Evolutionary conservation across 1,140 invertebrate genomes (phyloP), one percentile per base, ranked within the genome.

Genomic region (Drosophila sulfurigaster): DNA sequence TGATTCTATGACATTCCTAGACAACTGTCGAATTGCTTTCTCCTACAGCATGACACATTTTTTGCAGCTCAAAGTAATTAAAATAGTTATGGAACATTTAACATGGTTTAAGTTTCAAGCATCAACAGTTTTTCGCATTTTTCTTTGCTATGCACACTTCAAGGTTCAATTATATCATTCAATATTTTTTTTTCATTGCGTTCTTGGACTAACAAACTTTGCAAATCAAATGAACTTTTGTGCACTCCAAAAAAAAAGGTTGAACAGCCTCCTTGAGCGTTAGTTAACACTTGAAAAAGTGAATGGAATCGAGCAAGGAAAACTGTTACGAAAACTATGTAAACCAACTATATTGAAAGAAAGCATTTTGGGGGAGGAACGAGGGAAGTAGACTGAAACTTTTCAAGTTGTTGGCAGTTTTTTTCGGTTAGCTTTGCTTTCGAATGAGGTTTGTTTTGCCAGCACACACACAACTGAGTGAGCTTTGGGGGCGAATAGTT

Each of bases 401-500:
- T 66, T 54, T 58, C 57, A 57, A 76, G 58, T 59, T 75, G 25
- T 49, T 28, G 15, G 35, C 52, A 60, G 52, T 75, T 68, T 80
- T 25, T 69, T 70, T 46, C 30, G 49, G 75, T 81, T 77, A 60
- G 58, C 59, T 77, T 63, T 81, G 73, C 60, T 57, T 62, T 63
- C 57, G 30, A 81, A 49, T 66, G 46, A 65, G 45, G 32, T 71
- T 81, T 68, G 46, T 43, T 59, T 41, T 71, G 60, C 48, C 20
- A 28, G 59, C 49, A 57, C 59, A 76, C 49, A 57, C 59, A 76
- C 10, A 66, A 52, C 63, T 15, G 3, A 73, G 79, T 72, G 48
- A 54, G 73, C 79, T 78, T 56, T 73, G 66, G 62, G 71, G 72
- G 79, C 3, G 67, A 81, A 62, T 81, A 81, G 72, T 81, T 81